A percentile compares a stretch with the other conserved stretches of the same genome.
Evolutionary conservation across 2,888 invertebrate genomes (phyloP).

Genomic region (Malthinus flaveolus): DNA sequence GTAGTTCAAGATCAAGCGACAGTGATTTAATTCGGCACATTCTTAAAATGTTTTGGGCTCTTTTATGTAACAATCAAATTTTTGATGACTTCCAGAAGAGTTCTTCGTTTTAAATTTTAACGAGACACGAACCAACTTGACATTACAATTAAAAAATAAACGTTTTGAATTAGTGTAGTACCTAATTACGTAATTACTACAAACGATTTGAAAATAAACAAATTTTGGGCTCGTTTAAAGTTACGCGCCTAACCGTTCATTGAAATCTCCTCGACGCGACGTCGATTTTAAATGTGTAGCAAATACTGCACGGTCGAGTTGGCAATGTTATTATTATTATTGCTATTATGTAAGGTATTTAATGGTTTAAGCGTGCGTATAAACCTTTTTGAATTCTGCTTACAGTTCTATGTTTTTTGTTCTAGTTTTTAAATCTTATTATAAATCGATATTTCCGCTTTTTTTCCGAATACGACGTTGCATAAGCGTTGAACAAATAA

Average conservation of each 20-base stretch:
- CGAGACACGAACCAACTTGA: constrained; percentile 1
- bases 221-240: too few relatives aligned
- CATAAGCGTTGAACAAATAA: too few relatives aligned
- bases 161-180: too few relatives aligned
- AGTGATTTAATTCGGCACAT: too few relatives aligned
- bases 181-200: too few relatives aligned
- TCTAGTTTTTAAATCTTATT: not conserved
- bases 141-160: not conserved
- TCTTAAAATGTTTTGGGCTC: too few relatives aligned
- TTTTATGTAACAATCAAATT: too few relatives aligned
- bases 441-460: too few relatives aligned
- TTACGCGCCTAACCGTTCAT: not conserved
- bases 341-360: constrained; percentile 7
- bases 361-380: constrained; percentile 13
- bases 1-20: too few relatives aligned
- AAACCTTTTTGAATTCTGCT: constrained; percentile 1
- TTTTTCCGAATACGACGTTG: too few relatives aligned
- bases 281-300: not conserved
- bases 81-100: too few relatives aligned
- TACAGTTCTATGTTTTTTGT: not conserved
- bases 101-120: not conserved
- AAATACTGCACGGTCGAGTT: constrained; percentile 6
- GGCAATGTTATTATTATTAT: constrained; percentile 2
- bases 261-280: not conserved
- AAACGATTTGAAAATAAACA: too few relatives aligned